A percentile compares a stretch with the other conserved stretches of the same genome.
Evolutionary conservation across 2,797 vertebrate species (phyloP).

Genomic region (Gephyroberyx darwinii): DNA sequence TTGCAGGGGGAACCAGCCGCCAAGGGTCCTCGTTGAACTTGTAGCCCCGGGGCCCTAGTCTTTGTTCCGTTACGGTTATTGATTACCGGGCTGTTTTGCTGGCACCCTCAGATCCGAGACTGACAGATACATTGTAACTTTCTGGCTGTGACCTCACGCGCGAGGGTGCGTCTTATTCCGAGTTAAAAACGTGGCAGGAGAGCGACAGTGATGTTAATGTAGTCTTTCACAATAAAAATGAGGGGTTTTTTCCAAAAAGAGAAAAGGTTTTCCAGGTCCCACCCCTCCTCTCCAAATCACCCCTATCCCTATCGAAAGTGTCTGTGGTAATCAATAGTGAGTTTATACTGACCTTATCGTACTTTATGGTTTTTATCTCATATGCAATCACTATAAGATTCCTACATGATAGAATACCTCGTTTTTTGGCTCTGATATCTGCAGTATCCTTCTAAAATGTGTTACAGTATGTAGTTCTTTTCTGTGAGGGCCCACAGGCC

Average conservation of each 20-base stretch:
- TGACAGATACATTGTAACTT: conserved; percentile 49
- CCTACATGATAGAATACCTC: too few relatives aligned
- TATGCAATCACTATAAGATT: too few relatives aligned
- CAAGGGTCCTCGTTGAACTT: conserved; percentile 35
- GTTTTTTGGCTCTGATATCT: too few relatives aligned
- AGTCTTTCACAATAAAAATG: neutral
- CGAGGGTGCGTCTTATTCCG: conserved; percentile 22
- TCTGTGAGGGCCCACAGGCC: neutral
- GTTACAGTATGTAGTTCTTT: too few relatives aligned
- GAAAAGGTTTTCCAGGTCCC: neutral
- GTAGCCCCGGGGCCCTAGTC: conserved; percentile 29
- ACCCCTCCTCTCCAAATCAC: neutral
- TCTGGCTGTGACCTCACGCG: conserved; percentile 5
- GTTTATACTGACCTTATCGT: too few relatives aligned
- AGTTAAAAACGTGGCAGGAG: neutral
- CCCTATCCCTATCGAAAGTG: neutral
- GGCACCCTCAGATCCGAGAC: neutral
- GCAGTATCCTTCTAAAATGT: too few relatives aligned
- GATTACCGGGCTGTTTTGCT: conserved; percentile 42
- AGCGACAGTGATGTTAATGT: neutral
- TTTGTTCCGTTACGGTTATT: conserved; percentile 64
- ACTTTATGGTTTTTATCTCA: too few relatives aligned
- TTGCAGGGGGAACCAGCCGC: neutral
- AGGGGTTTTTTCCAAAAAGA: too few relatives aligned
- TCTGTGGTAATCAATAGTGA: too few relatives aligned